These are phyloP conservation scores for Psammodynastes pulverulentus DNA, from an alignment of 2,113 vertebrate genomes.

Conservation along the genomic window DNA sequence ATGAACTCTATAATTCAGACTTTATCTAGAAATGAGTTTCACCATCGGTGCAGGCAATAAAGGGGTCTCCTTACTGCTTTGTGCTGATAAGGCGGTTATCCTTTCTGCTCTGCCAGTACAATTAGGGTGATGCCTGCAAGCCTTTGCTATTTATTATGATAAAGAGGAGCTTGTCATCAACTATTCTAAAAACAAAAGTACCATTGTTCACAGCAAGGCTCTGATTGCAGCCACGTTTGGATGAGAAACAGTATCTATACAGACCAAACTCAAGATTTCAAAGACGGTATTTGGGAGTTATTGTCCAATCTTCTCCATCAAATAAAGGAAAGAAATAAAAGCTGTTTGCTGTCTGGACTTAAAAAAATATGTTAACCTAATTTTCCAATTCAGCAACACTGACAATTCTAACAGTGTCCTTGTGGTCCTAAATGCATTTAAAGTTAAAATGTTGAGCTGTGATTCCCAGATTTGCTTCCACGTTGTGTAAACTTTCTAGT, in stretches of 20 bases:
- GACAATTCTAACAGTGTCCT: neutral
- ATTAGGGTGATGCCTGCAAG: neutral
- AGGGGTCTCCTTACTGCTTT: neutral
- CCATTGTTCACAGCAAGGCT: neutral
- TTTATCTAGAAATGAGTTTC: neutral
- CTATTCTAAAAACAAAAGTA: neutral
- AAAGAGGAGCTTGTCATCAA: neutral
- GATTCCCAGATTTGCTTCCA: neutral
- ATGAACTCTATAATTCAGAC: neutral
- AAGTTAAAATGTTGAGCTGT: neutral
- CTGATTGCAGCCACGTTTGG: neutral
- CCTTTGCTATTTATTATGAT: neutral
- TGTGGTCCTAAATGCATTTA: neutral
- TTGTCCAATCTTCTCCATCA: neutral
- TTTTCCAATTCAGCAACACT: neutral
- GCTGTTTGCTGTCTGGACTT: neutral
- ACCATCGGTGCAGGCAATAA: neutral
- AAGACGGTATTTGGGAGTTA: neutral
- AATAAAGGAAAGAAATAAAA: neutral
- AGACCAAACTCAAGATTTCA: neutral
- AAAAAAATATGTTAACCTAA: neutral
- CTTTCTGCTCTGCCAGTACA: neutral
- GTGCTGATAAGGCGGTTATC: neutral
- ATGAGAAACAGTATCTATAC: neutral
- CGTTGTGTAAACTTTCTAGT: neutral